Evolutionary conservation across 37 sponge, comb jelly and placozoan species (phyloP).

Genomic region (Halichondria panicea): DNA sequence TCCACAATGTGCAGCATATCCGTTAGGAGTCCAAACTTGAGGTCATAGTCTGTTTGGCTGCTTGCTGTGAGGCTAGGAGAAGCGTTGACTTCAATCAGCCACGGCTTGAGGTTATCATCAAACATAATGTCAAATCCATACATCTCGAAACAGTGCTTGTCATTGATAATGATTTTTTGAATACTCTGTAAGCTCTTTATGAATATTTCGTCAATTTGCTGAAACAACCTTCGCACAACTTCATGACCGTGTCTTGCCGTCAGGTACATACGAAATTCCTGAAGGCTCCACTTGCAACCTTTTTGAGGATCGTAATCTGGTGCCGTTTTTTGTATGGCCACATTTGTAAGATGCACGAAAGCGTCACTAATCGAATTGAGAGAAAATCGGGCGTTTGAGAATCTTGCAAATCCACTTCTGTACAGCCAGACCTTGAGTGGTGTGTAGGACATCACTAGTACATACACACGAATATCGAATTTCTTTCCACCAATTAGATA

Average conservation of each 20-base stretch:
- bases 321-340: slow-evolving; percentile 99
- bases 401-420: slow-evolving; percentile 96
- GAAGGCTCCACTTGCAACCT: slow-evolving; percentile 99
- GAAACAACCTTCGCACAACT: slow-evolving; percentile 66
- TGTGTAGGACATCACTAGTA: slow-evolving; percentile 90
- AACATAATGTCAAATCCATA: slow-evolving; percentile 99
- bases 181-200: slow-evolving; percentile 95
- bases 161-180: slow-evolving; percentile 97
- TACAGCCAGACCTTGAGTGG: slow-evolving; percentile 97
- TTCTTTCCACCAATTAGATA: slow-evolving; percentile 96
- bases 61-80: slow-evolving; percentile 98
- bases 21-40: slow-evolving; percentile 92
- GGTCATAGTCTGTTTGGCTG: slow-evolving; percentile 94
- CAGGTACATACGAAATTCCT: slow-evolving; percentile 84
- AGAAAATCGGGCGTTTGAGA: slow-evolving; percentile 92
- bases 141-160: slow-evolving; percentile 99
- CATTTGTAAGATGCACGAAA: slow-evolving; percentile 97
- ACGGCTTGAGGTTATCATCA: slow-evolving; percentile 93
- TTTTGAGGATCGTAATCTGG: slow-evolving; percentile 99
- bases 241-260: slow-evolving; percentile 86
- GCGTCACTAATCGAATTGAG: slow-evolving; percentile 89
- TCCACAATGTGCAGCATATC: slow-evolving; percentile 96
- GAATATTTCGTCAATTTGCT: slow-evolving; percentile 87
- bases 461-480: slow-evolving; percentile 96
- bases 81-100: slow-evolving; percentile 98